Conservation (phyloP, 2,113 vertebrate genomes). For the Dissostichus mawsoni region DNA sequence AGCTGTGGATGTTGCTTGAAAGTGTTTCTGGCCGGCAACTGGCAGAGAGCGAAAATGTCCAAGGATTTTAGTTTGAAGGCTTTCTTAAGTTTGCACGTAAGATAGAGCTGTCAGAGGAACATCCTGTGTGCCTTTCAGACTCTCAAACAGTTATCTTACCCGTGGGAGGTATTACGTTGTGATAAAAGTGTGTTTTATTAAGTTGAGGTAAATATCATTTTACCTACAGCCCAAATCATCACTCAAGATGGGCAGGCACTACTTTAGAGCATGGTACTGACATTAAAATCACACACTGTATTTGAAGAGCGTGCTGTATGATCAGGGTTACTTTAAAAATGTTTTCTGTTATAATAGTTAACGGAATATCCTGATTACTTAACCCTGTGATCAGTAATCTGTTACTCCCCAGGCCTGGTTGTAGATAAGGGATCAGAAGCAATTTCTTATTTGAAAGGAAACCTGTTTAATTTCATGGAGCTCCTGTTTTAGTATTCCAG, state of each 20-base stretch:
- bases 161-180: background rate
- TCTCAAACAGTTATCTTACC: background rate
- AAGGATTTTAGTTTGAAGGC: conserved; percentile 13
- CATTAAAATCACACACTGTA: background rate
- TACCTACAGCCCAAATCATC: too few species aligned
- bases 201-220: too few species aligned
- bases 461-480: conserved; percentile 23
- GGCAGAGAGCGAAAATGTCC: background rate
- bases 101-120: background rate
- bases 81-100: background rate
- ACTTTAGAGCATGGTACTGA: background rate
- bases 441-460: conserved; percentile 16
- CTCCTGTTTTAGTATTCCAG: conserved; percentile 20
- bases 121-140: background rate
- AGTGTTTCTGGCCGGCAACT: conserved; percentile 6
- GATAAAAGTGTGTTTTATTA: background rate
- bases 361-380: too few species aligned
- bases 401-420: background rate
- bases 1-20: conserved; percentile 12
- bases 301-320: background rate
- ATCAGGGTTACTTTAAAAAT: background rate
- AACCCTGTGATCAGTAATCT: too few species aligned
- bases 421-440: conserved; percentile 26
- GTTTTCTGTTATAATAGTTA: too few species aligned
- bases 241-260: background rate